Conservation (phyloP, 2,113 vertebrate genomes). For the Phocoena sinus region DNA sequence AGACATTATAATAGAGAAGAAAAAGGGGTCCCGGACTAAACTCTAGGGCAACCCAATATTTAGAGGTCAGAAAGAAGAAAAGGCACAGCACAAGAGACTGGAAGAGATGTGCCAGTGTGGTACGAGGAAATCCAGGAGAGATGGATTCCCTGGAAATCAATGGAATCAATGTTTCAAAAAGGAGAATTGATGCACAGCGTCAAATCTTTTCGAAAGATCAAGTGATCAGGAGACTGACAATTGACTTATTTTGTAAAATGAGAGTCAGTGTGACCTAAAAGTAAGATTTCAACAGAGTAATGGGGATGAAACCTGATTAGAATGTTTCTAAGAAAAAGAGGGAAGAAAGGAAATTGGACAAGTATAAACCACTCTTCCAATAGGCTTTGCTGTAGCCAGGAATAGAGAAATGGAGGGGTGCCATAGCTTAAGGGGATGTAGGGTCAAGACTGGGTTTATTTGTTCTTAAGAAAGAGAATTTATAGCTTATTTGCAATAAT, state of each 20-base stretch:
- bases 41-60: not conserved
- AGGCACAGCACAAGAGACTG: not conserved
- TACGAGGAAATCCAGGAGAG: not conserved
- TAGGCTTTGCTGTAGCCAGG: not conserved
- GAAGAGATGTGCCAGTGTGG: not conserved
- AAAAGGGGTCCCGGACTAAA: not conserved
- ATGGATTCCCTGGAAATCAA: not conserved
- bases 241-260: not conserved
- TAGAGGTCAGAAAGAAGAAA: not conserved
- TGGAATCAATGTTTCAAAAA: not conserved
- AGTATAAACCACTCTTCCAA: not conserved
- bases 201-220: not conserved
- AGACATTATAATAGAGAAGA: not conserved
- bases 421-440: not conserved
- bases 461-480: not conserved
- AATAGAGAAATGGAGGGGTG: not conserved
- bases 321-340: not conserved
- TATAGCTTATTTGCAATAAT: not conserved
- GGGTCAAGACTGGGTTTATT: not conserved
- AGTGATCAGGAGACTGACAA: not conserved
- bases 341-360: not conserved
- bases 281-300: not conserved
- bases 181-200: not conserved
- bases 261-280: not conserved
- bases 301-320: not conserved